phyloP scores from a whole-genome alignment of 2,888 invertebrate genomes.

The Tetranychus truncatus region DNA sequence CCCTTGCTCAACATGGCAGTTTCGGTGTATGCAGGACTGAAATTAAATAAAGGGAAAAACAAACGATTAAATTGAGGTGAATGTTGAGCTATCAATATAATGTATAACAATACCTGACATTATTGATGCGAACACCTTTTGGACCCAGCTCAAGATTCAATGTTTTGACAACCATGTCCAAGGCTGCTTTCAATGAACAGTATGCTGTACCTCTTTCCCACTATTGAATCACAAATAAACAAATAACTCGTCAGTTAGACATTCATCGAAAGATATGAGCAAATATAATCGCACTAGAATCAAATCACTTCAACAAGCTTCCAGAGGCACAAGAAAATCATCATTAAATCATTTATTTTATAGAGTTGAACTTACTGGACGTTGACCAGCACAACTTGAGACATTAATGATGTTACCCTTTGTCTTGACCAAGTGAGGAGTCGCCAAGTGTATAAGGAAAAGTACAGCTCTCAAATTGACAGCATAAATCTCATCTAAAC shows the following conservation, averaged over 20 bases:
- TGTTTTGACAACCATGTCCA: background rate
- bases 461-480: background rate
- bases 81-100: background rate
- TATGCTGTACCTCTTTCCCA: conserved; percentile 1
- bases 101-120: background rate
- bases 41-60: background rate
- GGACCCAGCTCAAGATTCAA: background rate
- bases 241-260: background rate
- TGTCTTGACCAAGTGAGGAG: background rate
- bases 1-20: background rate
- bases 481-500: background rate
- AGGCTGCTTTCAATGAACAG: background rate
- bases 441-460: conserved; percentile 2
- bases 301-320: too few species aligned
- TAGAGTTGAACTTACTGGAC: background rate
- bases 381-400: background rate
- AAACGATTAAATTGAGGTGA: background rate
- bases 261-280: background rate
- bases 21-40: conserved; percentile 2
- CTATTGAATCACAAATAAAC: background rate
- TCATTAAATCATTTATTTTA: too few species aligned
- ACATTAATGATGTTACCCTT: conserved; percentile 10
- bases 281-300: too few species aligned
- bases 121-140: conserved; percentile 6
- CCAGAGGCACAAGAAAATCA: too few species aligned